phyloP scores from a whole-genome alignment of 2,797 vertebrate species.

The Crenichthys baileyi region DNA sequence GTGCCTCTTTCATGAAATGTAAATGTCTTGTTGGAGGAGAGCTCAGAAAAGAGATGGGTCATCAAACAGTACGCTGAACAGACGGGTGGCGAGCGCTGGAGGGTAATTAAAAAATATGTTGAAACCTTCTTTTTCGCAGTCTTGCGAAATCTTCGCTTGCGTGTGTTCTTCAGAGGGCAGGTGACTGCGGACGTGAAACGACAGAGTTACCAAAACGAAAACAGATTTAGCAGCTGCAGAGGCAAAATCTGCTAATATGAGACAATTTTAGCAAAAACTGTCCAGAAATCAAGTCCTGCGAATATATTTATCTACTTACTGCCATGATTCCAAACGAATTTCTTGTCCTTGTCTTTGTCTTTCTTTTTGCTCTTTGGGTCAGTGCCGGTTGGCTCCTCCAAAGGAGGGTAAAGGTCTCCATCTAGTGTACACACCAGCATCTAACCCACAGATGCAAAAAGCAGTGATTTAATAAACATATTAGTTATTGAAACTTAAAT shows the following conservation, averaged over 20 bases:
- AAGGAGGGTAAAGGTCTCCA: constrained; percentile 94
- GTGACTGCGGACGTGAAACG: constrained; percentile 85
- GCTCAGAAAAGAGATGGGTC: constrained; percentile 46
- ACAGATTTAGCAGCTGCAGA: constrained; percentile 21
- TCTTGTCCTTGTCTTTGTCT: constrained; percentile 98
- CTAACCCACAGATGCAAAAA: constrained; percentile 68
- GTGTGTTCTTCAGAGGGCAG: constrained; percentile 92
- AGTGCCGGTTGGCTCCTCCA: constrained; percentile 91
- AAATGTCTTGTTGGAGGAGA: constrained; percentile 65
- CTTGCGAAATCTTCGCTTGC: constrained; percentile 93
- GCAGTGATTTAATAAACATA: not conserved
- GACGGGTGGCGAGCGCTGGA: constrained; percentile 16
- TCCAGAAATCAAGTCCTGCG: not conserved
- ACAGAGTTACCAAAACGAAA: constrained; percentile 44
- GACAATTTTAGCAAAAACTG: constrained; percentile 11
- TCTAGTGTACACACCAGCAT: constrained; percentile 98
- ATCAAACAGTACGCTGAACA: constrained; percentile 57
- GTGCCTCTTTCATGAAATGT: constrained; percentile 67
- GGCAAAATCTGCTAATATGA: constrained; percentile 22
- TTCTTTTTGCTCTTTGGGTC: constrained; percentile 97
- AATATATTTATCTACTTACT: constrained; percentile 77
- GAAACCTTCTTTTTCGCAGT: constrained; percentile 92
- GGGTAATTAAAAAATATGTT: constrained; percentile 35
- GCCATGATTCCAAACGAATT: constrained; percentile 97
- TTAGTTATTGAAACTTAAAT: no score